Conservation (phyloP, 1,140 invertebrate genomes). For the Caenorhabditis elegans region WBcel235 BX284604.4:5863001-5863500, state of each 20-base stretch:
- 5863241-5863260: not conserved
- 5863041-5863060: not conserved
- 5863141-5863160: constrained; percentile 14
- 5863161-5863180: not conserved
- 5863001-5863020: not conserved
- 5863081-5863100: not conserved
- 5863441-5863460: no score
- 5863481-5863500: no score
- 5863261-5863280: no score
- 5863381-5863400: no score
- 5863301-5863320: no score
- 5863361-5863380: no score
- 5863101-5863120: not conserved
- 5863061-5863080: constrained; percentile 2
- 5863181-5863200: not conserved
- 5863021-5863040: constrained; percentile 17
- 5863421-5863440: no score
- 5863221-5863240: not conserved
- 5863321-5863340: no score
- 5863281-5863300: no score
- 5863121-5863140: not conserved
- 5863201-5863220: constrained; percentile 5
- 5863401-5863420: no score
- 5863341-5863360: no score
- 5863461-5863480: no score